phyloP scores from a whole-genome alignment of 2,113 vertebrate genomes.

The Plectropomus leopardus region DNA sequence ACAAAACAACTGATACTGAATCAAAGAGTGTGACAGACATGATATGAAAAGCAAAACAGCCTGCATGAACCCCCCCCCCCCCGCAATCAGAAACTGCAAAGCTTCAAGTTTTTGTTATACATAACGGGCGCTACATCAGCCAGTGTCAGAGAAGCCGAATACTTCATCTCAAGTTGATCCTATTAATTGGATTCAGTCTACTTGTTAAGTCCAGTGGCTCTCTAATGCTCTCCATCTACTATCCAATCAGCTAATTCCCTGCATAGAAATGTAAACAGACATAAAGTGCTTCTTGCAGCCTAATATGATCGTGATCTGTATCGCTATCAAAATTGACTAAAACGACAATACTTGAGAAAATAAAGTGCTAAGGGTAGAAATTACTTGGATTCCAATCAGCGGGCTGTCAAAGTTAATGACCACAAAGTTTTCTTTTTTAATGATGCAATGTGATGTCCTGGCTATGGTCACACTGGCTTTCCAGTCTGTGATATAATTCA shows the following conservation, averaged over 20 bases:
- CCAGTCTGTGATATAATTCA: neutral
- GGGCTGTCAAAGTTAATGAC: neutral
- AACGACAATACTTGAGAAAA: neutral
- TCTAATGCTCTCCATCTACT: slow-evolving; percentile 24
- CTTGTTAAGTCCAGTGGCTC: slow-evolving; percentile 25
- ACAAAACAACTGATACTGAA: slow-evolving; percentile 3
- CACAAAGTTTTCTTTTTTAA: neutral
- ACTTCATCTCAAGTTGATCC: slow-evolving; percentile 42
- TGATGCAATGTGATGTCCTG: neutral
- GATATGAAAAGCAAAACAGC: slow-evolving; percentile 5
- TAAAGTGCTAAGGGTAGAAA: neutral
- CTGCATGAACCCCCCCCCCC: neutral
- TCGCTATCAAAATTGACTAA: neutral
- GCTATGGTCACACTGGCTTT: neutral
- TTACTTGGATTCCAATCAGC: neutral
- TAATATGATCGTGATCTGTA: neutral
- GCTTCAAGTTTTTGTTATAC: slow-evolving; percentile 11
- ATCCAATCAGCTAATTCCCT: slow-evolving; percentile 42
- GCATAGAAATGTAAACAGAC: neutral
- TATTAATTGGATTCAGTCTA: slow-evolving; percentile 1
- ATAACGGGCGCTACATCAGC: slow-evolving; percentile 11
- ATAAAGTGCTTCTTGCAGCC: neutral
- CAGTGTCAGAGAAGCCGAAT: slow-evolving; percentile 4
- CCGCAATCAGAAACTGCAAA: slow-evolving; percentile 13
- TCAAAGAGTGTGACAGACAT: slow-evolving; percentile 4